A percentile compares a stretch with the other conserved stretches of the same genome.
Conservation (phyloP, 1,140 invertebrate genomes). For the Belonocnema kinseyi region DNA sequence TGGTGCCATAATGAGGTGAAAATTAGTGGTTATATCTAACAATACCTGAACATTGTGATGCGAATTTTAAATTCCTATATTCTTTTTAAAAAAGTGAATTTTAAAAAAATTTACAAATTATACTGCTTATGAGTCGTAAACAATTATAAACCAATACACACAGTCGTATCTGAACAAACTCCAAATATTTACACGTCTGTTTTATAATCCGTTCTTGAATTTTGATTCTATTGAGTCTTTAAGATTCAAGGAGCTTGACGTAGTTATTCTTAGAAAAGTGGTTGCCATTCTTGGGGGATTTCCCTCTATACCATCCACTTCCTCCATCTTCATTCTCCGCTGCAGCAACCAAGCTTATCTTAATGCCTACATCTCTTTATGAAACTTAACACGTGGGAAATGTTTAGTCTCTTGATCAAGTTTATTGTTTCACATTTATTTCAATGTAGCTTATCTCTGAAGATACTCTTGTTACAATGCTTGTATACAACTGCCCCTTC, state of each 20-base stretch:
- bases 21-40: too few relatives aligned
- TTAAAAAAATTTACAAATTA: too few relatives aligned
- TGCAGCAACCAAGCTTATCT: neutral
- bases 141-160: too few relatives aligned
- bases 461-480: too few relatives aligned
- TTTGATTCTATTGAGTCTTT: neutral
- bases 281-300: conserved; percentile 46
- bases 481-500: too few relatives aligned
- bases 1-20: too few relatives aligned
- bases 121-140: too few relatives aligned
- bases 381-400: neutral
- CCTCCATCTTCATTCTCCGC: neutral
- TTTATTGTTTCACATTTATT: neutral
- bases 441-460: neutral
- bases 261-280: conserved; percentile 46
- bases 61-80: too few relatives aligned
- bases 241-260: conserved; percentile 29
- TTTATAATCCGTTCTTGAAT: neutral
- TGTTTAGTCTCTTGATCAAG: neutral
- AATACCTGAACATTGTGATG: too few relatives aligned
- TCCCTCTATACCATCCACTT: conserved; percentile 32
- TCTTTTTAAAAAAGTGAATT: too few relatives aligned
- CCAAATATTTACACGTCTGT: neutral
- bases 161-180: neutral
- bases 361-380: neutral